These are phyloP conservation scores for Sturmia bella DNA, from an alignment of 2,888 invertebrate genomes.

Conservation along the genomic window DNA sequence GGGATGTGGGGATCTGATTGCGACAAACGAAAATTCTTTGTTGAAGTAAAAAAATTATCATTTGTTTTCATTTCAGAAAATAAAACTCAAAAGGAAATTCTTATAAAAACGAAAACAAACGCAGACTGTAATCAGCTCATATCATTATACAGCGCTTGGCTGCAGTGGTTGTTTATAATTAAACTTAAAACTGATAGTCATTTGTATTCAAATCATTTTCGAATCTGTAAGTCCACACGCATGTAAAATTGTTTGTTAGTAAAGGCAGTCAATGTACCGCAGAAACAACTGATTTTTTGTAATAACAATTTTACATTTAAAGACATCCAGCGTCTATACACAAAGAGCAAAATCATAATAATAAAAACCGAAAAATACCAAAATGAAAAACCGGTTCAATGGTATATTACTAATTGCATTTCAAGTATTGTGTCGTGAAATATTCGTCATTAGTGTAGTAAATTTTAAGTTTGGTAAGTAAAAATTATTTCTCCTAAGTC, in stretches of 20 bases:
- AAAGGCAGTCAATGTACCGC: not conserved
- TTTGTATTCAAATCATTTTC: slow-evolving; percentile 25
- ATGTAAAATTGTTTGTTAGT: not conserved
- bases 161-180: too few species aligned
- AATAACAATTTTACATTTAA: not conserved
- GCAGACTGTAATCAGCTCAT: too few species aligned
- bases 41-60: too few species aligned
- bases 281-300: slow-evolving; percentile 9
- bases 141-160: too few species aligned
- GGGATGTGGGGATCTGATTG: too few species aligned
- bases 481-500: not conserved
- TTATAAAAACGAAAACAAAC: too few species aligned
- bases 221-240: slow-evolving; percentile 6
- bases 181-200: too few species aligned
- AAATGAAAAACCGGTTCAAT: slow-evolving; percentile 14
- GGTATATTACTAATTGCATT: not conserved
- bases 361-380: not conserved
- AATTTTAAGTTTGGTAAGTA: slow-evolving; percentile 27
- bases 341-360: not conserved
- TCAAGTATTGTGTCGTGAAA: not conserved
- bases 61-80: too few species aligned
- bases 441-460: not conserved
- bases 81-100: too few species aligned
- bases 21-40: too few species aligned
- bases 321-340: not conserved